phyloP scores from a whole-genome alignment of 2,888 invertebrate genomes.

The Agriopis leucophaearia region DNA sequence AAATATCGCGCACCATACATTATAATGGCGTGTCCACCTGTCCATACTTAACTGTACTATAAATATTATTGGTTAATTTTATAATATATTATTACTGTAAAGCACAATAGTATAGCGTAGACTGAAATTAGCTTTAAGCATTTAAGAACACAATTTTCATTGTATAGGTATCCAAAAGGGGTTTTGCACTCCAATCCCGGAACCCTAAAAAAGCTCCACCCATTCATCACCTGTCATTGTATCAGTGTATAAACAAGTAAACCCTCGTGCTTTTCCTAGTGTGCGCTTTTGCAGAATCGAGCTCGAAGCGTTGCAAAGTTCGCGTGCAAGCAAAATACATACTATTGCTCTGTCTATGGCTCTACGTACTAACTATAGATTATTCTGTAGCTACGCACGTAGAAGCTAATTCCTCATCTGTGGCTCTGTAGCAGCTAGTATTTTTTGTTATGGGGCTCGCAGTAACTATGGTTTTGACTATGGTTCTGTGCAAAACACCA shows the following conservation, averaged over 20 bases:
- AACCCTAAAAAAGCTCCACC: constrained; percentile 37
- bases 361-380: neutral
- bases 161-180: neutral
- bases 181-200: constrained; percentile 5
- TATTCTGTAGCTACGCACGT: neutral
- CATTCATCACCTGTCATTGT: constrained; percentile 34
- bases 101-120: too few relatives aligned
- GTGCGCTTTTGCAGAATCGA: constrained; percentile 63
- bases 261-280: constrained; percentile 55
- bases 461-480: neutral
- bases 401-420: constrained; percentile 3
- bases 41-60: too few relatives aligned
- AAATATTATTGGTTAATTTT: too few relatives aligned
- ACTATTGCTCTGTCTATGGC: constrained; percentile 3
- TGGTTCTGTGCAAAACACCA: constrained; percentile 79
- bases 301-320: constrained; percentile 61
- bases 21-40: too few relatives aligned
- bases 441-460: neutral
- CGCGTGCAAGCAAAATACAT: constrained; percentile 65
- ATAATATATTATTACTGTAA: too few relatives aligned
- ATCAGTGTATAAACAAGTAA: constrained; percentile 41
- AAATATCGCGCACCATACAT: too few relatives aligned
- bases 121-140: too few relatives aligned
- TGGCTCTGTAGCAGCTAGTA: neutral
- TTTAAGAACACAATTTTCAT: neutral